Evolutionary conservation across 2,113 vertebrate species (phyloP).

Genomic region (Scophthalmus maximus): DNA sequence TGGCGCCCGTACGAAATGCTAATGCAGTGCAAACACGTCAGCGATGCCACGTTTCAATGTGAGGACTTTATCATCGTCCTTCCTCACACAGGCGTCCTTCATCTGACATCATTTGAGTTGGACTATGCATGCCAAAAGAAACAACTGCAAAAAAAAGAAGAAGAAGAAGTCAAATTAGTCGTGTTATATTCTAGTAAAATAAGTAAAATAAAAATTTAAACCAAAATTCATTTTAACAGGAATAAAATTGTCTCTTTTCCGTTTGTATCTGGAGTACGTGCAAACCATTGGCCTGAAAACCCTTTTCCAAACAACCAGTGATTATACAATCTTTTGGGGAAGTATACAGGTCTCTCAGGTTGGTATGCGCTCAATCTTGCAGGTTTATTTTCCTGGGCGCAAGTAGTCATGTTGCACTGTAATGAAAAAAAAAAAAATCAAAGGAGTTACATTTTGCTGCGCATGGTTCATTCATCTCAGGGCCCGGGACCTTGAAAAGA

Average conservation of each 20-base stretch:
- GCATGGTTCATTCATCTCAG: constrained; percentile 63
- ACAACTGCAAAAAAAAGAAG: not conserved
- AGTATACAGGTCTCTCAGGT: not conserved
- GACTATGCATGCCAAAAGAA: constrained; percentile 27
- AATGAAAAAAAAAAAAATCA: constrained; percentile 41
- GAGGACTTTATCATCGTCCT: constrained; percentile 29
- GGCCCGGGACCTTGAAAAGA: constrained; percentile 60
- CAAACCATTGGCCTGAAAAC: too few species aligned
- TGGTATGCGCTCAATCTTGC: constrained; percentile 39
- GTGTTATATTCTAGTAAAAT: not conserved
- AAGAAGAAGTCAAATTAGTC: not conserved
- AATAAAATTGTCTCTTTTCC: not conserved
- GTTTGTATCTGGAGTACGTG: not conserved
- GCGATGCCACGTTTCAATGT: constrained; percentile 31
- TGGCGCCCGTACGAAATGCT: constrained; percentile 27
- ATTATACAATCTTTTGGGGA: not conserved
- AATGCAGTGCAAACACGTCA: constrained; percentile 25
- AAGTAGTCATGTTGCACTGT: constrained; percentile 40
- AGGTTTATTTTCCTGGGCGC: constrained; percentile 63
- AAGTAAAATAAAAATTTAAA: not conserved
- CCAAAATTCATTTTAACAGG: not conserved
- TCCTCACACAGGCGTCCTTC: constrained; percentile 25
- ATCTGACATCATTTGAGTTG: constrained; percentile 39
- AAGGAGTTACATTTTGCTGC: constrained; percentile 36
- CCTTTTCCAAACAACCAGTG: not conserved